Conservation (phyloP, 2,888 invertebrate species). For the Sinohyriopsis cumingii region DNA sequence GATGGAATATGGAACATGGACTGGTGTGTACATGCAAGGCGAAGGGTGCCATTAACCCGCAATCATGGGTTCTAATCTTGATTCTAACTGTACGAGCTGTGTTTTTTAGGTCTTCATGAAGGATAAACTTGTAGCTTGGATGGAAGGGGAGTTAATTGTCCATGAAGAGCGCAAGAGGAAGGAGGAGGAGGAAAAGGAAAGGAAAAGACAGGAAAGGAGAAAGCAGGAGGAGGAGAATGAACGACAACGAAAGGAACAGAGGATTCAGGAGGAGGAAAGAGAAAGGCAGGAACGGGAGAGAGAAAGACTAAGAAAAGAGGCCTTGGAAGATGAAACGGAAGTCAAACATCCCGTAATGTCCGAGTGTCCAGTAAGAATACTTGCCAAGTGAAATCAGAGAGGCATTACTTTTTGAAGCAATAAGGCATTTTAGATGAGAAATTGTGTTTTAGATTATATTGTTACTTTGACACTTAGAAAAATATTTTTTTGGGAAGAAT, state of each 20-base stretch:
- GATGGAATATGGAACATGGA: too few relatives aligned
- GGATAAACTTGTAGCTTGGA: constrained; percentile 21
- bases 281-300: constrained; percentile 3
- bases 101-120: constrained; percentile 46
- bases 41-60: too few relatives aligned
- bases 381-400: too few relatives aligned
- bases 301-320: not conserved
- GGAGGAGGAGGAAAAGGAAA: constrained; percentile 8
- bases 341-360: too few relatives aligned
- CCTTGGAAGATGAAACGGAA: not conserved
- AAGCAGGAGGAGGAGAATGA: constrained; percentile 8
- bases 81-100: too few relatives aligned
- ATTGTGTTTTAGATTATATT: too few relatives aligned
- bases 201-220: constrained; percentile 13
- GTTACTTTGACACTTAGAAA: too few relatives aligned
- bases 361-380: too few relatives aligned
- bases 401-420: not conserved
- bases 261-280: constrained; percentile 7
- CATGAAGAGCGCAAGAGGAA: constrained; percentile 6
- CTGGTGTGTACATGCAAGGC: too few relatives aligned
- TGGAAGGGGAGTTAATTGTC: constrained; percentile 24
- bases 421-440: not conserved
- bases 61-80: too few relatives aligned
- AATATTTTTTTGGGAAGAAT: too few relatives aligned
- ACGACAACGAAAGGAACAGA: constrained; percentile 10